Percentiles rank a stretch among this genome's conserved stretches.
phyloP scores from a whole-genome alignment of 2,113 vertebrate genomes.

The Osmerus mordax region DNA sequence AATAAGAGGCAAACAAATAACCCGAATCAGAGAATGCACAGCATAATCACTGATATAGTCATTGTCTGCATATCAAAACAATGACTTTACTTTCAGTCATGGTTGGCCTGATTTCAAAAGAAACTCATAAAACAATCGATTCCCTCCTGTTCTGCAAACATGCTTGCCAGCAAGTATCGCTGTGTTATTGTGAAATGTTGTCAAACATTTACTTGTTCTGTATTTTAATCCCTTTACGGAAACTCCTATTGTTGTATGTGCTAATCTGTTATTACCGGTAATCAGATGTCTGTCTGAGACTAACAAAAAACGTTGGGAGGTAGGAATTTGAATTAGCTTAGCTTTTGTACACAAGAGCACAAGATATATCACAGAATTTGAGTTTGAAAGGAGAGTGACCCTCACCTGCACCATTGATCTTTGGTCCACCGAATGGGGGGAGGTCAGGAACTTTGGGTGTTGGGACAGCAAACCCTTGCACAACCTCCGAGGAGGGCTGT shows the following conservation, averaged over 20 bases:
- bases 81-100: background rate
- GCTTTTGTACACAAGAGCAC: conserved; percentile 20
- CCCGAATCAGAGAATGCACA: background rate
- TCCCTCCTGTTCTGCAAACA: conserved; percentile 41
- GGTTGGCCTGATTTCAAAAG: background rate
- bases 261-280: conserved; percentile 20
- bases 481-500: conserved; percentile 56
- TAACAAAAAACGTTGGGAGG: conserved; percentile 6
- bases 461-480: conserved; percentile 69
- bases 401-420: conserved; percentile 65
- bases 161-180: conserved; percentile 3
- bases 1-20: background rate
- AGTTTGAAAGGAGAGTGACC: background rate
- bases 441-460: conserved; percentile 72
- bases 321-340: conserved; percentile 16
- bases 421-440: conserved; percentile 43
- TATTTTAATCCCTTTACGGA: conserved; percentile 26
- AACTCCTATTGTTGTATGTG: conserved; percentile 9
- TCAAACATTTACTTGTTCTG: conserved; percentile 51
- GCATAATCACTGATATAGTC: background rate
- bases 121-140: conserved; percentile 1
- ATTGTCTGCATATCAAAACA: background rate
- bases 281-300: conserved; percentile 22
- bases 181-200: conserved; percentile 43
- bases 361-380: background rate